These are phyloP conservation scores for Bombus sibiricus DNA, from an alignment of 1,140 invertebrate species.

Conservation along the genomic window DNA sequence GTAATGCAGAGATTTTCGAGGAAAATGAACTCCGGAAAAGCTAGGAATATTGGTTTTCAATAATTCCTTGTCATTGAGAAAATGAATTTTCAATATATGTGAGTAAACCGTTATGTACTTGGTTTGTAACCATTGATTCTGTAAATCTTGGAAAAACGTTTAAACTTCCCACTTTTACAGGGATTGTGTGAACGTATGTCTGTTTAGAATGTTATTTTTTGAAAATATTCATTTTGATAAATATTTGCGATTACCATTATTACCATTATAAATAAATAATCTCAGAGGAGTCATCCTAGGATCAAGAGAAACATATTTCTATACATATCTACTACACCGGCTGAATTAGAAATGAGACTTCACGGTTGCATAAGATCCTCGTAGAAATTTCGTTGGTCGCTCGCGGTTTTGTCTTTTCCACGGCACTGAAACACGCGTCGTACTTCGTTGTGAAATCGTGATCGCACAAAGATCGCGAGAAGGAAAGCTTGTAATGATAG, in stretches of 20 bases:
- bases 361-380: not conserved
- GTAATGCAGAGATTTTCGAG: not conserved
- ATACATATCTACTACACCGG: not conserved
- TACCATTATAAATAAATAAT: not conserved
- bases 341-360: not conserved
- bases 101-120: not conserved
- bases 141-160: not conserved
- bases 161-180: not conserved
- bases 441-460: conserved; percentile 24
- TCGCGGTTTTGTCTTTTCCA: not conserved
- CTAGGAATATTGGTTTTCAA: too few species aligned
- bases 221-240: not conserved
- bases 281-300: not conserved
- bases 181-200: not conserved
- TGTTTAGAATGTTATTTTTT: not conserved
- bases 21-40: too few species aligned
- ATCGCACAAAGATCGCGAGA: not conserved
- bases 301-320: not conserved
- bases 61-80: not conserved
- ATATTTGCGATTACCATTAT: not conserved
- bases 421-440: not conserved
- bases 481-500: not conserved
- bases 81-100: not conserved
- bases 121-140: not conserved
- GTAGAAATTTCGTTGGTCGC: conserved; percentile 29